phyloP scores from a whole-genome alignment of 2,113 vertebrate species.

The Brachypodius melanocephalos region DNA sequence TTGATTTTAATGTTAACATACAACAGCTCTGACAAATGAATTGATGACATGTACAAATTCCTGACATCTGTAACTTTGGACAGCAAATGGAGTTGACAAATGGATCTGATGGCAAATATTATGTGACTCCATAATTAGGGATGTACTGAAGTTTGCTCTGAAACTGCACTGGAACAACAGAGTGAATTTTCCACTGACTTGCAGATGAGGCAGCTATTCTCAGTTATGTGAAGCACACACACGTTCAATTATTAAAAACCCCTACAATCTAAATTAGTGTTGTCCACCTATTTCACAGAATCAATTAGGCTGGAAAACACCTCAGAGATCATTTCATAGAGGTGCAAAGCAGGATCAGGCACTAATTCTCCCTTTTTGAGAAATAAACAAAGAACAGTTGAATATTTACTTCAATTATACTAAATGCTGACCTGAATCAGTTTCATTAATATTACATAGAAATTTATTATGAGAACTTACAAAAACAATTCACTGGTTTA shows the following conservation, averaged over 20 bases:
- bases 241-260: not conserved
- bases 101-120: constrained; percentile 43
- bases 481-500: not conserved
- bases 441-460: not conserved
- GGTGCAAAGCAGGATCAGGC: not conserved
- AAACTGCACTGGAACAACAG: not conserved
- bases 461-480: not conserved
- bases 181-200: not conserved
- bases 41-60: constrained; percentile 36
- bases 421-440: not conserved
- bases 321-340: not conserved
- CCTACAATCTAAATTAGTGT: not conserved
- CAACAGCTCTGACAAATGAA: constrained; percentile 56
- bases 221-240: not conserved
- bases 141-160: constrained; percentile 12
- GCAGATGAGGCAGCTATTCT: not conserved
- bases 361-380: not conserved
- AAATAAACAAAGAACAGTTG: not conserved
- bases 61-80: constrained; percentile 40
- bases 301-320: not conserved
- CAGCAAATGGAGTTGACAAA: constrained; percentile 60
- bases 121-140: constrained; percentile 52
- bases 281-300: not conserved
- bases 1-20: constrained; percentile 12
- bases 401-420: not conserved